Conservation (phyloP, 2,888 invertebrate genomes). For the Myopa tessellatipennis region DNA sequence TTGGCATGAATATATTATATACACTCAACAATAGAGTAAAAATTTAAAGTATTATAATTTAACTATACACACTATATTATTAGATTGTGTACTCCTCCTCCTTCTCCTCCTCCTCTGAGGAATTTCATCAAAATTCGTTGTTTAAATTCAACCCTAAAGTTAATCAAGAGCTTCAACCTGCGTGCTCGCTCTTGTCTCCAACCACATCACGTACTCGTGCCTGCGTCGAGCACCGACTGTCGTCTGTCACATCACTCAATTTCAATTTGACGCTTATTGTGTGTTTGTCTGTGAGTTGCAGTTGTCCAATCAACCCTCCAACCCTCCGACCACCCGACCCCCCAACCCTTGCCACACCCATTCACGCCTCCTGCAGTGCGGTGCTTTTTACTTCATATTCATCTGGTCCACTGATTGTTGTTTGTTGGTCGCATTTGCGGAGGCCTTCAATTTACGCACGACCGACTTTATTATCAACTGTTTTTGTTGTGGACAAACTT, state of each 20-base stretch:
- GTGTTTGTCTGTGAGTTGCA: neutral
- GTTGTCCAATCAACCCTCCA: neutral
- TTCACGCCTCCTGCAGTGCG: neutral
- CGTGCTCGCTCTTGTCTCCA: too few relatives aligned
- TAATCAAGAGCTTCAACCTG: too few relatives aligned
- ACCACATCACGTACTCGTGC: slow-evolving; percentile 9
- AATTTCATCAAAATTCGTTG: too few relatives aligned
- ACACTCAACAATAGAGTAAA: too few relatives aligned
- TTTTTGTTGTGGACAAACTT: slow-evolving; percentile 6
- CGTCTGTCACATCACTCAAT: slow-evolving; percentile 42
- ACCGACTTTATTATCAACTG: slow-evolving; percentile 10
- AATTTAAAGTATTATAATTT: too few relatives aligned
- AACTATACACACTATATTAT: too few relatives aligned
- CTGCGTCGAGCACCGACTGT: slow-evolving; percentile 13
- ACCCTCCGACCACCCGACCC: neutral
- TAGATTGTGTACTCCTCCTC: too few relatives aligned
- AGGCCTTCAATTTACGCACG: slow-evolving; percentile 25
- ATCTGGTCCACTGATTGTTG: slow-evolving; percentile 25
- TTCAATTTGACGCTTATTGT: slow-evolving; percentile 46
- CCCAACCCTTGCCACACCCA: neutral
- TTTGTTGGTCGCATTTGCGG: slow-evolving; percentile 15
- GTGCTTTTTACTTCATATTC: neutral
- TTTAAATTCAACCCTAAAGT: too few relatives aligned
- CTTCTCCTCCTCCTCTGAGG: too few relatives aligned
- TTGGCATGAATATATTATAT: too few relatives aligned